Conservation (phyloP, 1,140 invertebrate species). For the Gryllus bimaculatus region DNA sequence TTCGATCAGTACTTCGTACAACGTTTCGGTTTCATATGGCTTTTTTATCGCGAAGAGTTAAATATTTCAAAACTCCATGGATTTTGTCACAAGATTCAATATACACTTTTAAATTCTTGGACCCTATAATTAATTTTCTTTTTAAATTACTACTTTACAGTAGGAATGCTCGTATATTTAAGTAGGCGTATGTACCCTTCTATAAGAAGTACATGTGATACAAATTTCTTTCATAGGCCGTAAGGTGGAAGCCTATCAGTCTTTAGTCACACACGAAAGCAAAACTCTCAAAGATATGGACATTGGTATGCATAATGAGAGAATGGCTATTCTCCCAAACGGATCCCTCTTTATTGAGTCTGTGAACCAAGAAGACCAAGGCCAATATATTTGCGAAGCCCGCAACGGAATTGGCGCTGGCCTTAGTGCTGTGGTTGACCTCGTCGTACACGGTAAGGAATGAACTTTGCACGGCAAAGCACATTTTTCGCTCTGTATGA, state of each 20-base stretch:
- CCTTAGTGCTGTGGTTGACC: constrained; percentile 52
- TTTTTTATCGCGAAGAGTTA: too few species aligned
- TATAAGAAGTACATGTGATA: too few species aligned
- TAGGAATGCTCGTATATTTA: too few species aligned
- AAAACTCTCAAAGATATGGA: neutral
- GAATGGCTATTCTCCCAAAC: constrained; percentile 30
- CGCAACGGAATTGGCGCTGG: constrained; percentile 53
- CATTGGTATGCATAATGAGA: neutral
- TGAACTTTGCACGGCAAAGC: neutral
- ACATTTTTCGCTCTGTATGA: neutral
- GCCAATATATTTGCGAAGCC: constrained; percentile 51
- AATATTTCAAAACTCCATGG: too few species aligned
- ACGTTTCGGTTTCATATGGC: too few species aligned
- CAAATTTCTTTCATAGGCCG: neutral
- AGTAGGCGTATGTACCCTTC: too few species aligned
- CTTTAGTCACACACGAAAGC: neutral
- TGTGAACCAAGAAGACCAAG: constrained; percentile 45
- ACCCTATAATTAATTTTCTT: too few species aligned
- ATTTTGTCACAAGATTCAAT: too few species aligned
- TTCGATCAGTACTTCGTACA: too few species aligned
- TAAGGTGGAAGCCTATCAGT: neutral
- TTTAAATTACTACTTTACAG: too few species aligned
- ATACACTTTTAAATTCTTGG: too few species aligned
- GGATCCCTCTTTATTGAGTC: constrained; percentile 46
- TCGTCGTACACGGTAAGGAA: constrained; percentile 50